These are phyloP conservation scores for Peromyscus leucopus DNA, from an alignment of 2,113 vertebrate species.

Conservation along the genomic window DNA sequence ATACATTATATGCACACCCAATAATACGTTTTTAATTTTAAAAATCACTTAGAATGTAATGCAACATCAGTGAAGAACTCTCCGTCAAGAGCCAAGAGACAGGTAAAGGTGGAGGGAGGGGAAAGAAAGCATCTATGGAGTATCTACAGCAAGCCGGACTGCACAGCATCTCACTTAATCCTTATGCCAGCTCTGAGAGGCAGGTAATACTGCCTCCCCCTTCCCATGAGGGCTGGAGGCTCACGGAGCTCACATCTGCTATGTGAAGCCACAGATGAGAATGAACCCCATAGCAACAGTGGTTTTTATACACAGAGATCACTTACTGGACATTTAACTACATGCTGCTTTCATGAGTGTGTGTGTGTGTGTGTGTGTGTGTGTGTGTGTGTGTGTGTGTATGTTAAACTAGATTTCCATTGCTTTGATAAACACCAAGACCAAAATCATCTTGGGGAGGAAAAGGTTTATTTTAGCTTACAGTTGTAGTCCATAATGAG, in stretches of 20 bases:
- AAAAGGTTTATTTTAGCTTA: neutral
- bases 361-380: neutral
- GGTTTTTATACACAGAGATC: neutral
- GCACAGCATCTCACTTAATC: neutral
- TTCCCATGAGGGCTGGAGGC: slow-evolving; percentile 5
- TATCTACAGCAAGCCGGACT: neutral
- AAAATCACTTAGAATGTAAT: neutral
- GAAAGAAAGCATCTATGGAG: neutral
- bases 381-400: neutral
- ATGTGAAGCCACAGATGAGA: neutral
- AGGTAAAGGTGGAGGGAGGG: neutral
- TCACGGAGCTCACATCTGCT: neutral
- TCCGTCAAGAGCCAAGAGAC: neutral
- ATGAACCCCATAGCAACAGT: neutral
- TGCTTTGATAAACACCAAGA: neutral
- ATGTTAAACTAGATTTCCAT: neutral
- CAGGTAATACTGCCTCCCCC: neutral
- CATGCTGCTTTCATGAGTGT: neutral
- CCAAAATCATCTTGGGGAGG: neutral
- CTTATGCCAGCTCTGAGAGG: neutral
- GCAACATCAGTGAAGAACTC: slow-evolving; percentile 22
- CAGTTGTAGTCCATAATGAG: neutral
- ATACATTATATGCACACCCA: neutral
- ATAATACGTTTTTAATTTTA: neutral
- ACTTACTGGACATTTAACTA: slow-evolving; percentile 19